A percentile compares a stretch with the other conserved stretches of the same genome.
phyloP scores from a whole-genome alignment of 2,888 invertebrate species.

The Rugalucina vietnamica region DNA sequence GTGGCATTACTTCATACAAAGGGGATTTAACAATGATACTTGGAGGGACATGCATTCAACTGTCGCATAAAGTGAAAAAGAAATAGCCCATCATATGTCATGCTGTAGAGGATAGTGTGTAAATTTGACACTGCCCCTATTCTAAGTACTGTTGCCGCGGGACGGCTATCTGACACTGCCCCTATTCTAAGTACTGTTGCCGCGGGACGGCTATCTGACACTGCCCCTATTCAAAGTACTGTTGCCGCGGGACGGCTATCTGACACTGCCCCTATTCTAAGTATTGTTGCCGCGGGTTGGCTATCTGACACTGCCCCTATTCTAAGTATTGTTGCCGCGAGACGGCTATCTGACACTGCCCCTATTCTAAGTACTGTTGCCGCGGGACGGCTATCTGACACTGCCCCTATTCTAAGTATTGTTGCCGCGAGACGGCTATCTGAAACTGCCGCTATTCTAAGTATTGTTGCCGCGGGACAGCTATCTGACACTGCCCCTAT shows the following conservation, averaged over 20 bases:
- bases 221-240: too few relatives aligned
- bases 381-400: not conserved
- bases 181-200: not conserved
- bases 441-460: too few relatives aligned
- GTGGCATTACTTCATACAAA: not conserved
- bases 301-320: not conserved
- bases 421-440: not conserved
- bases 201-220: not conserved
- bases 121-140: not conserved
- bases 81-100: too few relatives aligned
- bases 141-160: not conserved
- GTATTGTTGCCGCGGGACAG: constrained; percentile 1
- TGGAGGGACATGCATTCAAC: not conserved
- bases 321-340: not conserved
- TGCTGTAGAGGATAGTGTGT: not conserved
- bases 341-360: not conserved
- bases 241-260: not conserved
- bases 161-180: not conserved
- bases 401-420: not conserved
- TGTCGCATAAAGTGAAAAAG: too few relatives aligned
- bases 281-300: not conserved
- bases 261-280: not conserved
- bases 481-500: too few relatives aligned
- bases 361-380: not conserved
- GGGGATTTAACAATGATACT: not conserved